phyloP scores from a whole-genome alignment of 2,888 invertebrate species.

The Camponotus fellah region DNA sequence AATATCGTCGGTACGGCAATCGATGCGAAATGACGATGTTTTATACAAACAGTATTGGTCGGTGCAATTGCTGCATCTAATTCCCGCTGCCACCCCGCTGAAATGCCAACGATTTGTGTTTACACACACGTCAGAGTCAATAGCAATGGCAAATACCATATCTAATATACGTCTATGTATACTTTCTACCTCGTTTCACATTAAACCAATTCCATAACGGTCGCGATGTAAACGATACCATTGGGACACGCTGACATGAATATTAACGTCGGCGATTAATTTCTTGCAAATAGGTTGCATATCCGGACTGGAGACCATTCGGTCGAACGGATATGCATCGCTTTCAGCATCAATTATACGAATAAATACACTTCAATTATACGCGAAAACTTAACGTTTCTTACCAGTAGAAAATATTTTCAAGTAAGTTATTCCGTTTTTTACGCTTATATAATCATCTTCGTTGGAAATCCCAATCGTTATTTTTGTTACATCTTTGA shows the following conservation, averaged over 20 bases:
- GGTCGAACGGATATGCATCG: constrained; percentile 10
- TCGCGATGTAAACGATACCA: constrained; percentile 47
- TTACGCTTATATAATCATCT: neutral
- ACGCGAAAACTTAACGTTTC: no score
- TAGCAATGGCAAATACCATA: constrained; percentile 52
- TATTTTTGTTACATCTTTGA: neutral
- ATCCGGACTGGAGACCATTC: constrained; percentile 37
- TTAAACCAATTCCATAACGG: constrained; percentile 51
- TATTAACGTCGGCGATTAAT: constrained; percentile 51
- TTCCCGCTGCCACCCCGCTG: constrained; percentile 9
- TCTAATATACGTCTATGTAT: constrained; percentile 58
- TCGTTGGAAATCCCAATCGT: neutral
- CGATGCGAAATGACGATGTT: constrained; percentile 38
- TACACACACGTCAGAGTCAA: constrained; percentile 52
- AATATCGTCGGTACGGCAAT: constrained; percentile 17
- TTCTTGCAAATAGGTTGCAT: constrained; percentile 49
- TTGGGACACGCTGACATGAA: constrained; percentile 39
- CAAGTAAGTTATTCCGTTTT: neutral
- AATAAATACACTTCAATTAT: no score
- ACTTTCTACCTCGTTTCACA: constrained; percentile 58
- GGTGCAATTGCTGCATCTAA: constrained; percentile 52
- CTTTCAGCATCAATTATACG: constrained; percentile 23
- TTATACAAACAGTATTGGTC: constrained; percentile 47
- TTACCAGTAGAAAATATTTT: neutral
- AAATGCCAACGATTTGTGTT: constrained; percentile 53